Evolutionary conservation across 2,888 invertebrate species (phyloP), one percentile per base, ranked within the genome.

Genomic region (Calameuta pallipes): DNA sequence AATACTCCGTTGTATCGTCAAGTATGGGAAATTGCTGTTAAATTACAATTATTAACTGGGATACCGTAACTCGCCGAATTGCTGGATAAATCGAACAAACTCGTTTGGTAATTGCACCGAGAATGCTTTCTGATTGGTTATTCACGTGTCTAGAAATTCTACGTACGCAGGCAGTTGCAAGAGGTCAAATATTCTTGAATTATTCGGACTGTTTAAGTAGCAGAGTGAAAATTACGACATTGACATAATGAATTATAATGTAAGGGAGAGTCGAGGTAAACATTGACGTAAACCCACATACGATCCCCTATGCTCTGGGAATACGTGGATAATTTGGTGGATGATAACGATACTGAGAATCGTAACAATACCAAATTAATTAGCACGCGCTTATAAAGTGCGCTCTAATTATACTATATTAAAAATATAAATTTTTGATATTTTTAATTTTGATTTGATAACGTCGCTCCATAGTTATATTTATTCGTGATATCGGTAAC

Each of bases 31-130:
- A 79, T 81, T 75, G 74, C 69, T 33, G 70, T 79, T 56, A 76
- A 77, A 78, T 74, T 75, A 80, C 80, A 75, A 41, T 80, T 75
- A 80, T 80, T 79, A 80, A 80, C 76, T 75, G 76, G 13, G 71
- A 71, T 23, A 71, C 13, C 31, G 41, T 56, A 56, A 23, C 41
- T 56, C 15, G 6, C 23, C 41, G 41, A 56, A 56, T 23, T 56
- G 23, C 41, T 56, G 41, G 41, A 23, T 15, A 56, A 56, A 56
- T 56, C 23, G 23, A 56, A 56, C 41, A 23, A 23, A 56, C 23
- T 23, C 23, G 41, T 56, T 56, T 9, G 41, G 23, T 56, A 56
- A 56, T 56, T 56, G 41, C 23, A 56, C 41, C 4, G 41, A 56
- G 41, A 23, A 56, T 56, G 41, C 41, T 56, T 56, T 9, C 6